Percentiles rank a stretch among this genome's conserved stretches.
Evolutionary conservation across 2,888 invertebrate genomes (phyloP).

Genomic region (Drosophila parthenogenetica): DNA sequence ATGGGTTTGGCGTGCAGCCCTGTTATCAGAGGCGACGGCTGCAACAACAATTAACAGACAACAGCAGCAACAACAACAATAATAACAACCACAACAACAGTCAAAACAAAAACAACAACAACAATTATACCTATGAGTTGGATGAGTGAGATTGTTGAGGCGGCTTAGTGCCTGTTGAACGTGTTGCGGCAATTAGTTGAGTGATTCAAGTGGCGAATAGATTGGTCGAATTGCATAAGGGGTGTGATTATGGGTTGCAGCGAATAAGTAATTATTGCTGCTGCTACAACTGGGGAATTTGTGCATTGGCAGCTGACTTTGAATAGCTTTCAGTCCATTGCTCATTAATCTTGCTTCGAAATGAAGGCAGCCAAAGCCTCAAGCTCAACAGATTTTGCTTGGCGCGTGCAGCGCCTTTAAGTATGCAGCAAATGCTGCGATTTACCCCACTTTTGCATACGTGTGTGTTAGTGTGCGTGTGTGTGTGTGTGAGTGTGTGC

Average conservation of each 20-base stretch:
- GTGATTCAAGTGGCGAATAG: conserved; percentile 53
- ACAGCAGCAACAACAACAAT: conserved; percentile 5
- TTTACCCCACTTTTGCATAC: conserved; percentile 67
- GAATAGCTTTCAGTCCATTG: conserved; percentile 55
- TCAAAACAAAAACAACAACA: conserved; percentile 17
- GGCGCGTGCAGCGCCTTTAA: conserved; percentile 61
- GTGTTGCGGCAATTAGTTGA: conserved; percentile 59
- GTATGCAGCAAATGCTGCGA: conserved; percentile 68
- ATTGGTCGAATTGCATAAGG: conserved; percentile 20
- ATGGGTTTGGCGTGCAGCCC: conserved; percentile 45
- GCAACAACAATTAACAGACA: conserved; percentile 44
- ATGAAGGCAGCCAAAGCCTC: conserved; percentile 43
- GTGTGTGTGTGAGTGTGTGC: conserved; percentile 49
- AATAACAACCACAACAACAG: conserved; percentile 15
- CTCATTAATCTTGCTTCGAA: conserved; percentile 75
- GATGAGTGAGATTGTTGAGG: conserved; percentile 48
- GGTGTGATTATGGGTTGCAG: conserved; percentile 52
- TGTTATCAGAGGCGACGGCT: conserved; percentile 51
- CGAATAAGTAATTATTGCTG: conserved; percentile 56
- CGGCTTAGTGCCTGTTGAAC: conserved; percentile 57
- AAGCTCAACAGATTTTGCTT: conserved; percentile 63
- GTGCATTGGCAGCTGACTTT: conserved; percentile 56
- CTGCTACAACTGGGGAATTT: conserved; percentile 36
- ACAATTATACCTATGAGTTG: conserved; percentile 20
- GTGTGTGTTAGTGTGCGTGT: conserved; percentile 19